Evolutionary conservation across 2,888 invertebrate genomes (phyloP).

Genomic region (Ophonus ardosiacus): DNA sequence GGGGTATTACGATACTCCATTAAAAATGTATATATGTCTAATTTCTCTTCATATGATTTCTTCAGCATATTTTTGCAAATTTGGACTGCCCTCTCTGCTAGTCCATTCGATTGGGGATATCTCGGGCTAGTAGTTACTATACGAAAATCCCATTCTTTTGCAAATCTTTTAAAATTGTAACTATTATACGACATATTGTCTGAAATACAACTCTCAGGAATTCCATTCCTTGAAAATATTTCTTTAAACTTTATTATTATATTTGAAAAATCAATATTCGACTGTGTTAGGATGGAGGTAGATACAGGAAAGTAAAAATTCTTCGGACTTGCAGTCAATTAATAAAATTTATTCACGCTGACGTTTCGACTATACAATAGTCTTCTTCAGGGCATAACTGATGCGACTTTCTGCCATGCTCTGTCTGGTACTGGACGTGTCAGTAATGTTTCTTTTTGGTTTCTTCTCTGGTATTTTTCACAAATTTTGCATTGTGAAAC

Average conservation of each 20-base stretch:
- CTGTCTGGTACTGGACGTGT: slow-evolving; percentile 35
- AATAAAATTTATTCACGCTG: neutral
- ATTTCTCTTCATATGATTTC: neutral
- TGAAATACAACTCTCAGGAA: neutral
- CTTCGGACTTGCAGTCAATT: no score
- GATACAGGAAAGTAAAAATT: no score
- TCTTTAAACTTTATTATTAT: neutral
- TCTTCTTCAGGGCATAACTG: neutral
- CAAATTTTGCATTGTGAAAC: neutral
- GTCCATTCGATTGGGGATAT: neutral
- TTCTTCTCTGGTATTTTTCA: slow-evolving; percentile 4
- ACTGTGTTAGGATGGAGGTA: no score
- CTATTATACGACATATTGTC: neutral
- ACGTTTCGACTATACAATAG: neutral
- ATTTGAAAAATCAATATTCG: neutral
- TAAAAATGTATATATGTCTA: neutral
- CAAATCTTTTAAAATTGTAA: neutral
- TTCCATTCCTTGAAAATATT: neutral
- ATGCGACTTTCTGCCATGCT: slow-evolving; percentile 59
- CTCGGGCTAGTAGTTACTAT: neutral
- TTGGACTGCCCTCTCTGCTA: neutral
- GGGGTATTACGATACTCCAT: neutral
- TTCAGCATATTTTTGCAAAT: neutral
- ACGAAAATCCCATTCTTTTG: neutral
- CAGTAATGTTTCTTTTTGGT: slow-evolving; percentile 37